Base-by-base conservation (phyloP, 23 tunicate species). In the Diplosoma virens region DNA sequence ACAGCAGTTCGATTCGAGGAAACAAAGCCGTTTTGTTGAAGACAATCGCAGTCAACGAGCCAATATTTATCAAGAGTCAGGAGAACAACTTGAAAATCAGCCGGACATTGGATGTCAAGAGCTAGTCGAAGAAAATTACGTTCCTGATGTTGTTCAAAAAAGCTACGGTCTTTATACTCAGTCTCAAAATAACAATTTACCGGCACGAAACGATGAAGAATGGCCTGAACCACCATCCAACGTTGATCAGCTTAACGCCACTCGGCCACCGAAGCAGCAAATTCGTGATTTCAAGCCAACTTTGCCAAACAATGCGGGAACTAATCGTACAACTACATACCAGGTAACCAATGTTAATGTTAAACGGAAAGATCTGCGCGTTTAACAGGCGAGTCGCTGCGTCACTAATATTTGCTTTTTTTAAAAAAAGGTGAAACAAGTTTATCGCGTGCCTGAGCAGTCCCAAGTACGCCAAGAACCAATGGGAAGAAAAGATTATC, bases 131-230 rank as follows among this genome's bases (percentile, higher is more conserved):
- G 67, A 47, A 17, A 80, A 87, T 35, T 87, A 87, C 35, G 86
- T 87, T 27, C 93, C 93, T 2, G 72, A 65, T 67, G 82, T 25
- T 66, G 93, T 73, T 74, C 74, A 30, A 59, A 71, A 32, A 66
- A 55, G 32, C 45, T 79, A 21, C 55, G 37, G 11, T 17, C 73
- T 36, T 48, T 23, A 3, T n/a, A 61, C 35, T 26, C 77, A 35
- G 25, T 66, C 33, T 5, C 41, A 16, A 9, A 28, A 1, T 35
- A 81, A 18, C 7, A 30, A 3, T 45, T 68, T 7, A 22, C 48
- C 1, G 6, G 69, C 5, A 3, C 25, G 37, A 68, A 16, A 2
- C 5, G 11, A 16, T 68, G 75, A 34, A 34, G 75, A 68, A 20
- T 68, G 75, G 75, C 75, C 75, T 16, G 75, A 37, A 17, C 75